Evolutionary conservation across 2,797 vertebrate species (phyloP).

Genomic region (Taenioides sp.): DNA sequence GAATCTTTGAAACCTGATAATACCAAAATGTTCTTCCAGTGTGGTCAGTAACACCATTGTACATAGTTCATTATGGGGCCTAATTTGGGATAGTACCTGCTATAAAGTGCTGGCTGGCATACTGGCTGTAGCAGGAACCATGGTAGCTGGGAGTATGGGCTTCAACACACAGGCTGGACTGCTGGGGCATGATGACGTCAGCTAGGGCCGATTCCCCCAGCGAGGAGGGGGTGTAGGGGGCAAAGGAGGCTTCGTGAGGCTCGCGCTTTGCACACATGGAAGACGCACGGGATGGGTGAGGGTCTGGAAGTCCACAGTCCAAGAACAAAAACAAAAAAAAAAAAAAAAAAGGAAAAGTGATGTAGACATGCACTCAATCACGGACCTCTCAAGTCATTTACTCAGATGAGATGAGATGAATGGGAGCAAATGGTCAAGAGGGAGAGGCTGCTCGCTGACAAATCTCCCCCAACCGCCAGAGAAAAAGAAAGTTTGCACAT

Average conservation of each 20-base stretch:
- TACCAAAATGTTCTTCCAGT: neutral
- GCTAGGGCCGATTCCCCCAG: slow-evolving; percentile 76
- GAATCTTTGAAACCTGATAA: neutral
- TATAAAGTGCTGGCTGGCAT: slow-evolving; percentile 88
- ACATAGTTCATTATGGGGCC: slow-evolving; percentile 12
- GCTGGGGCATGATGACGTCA: slow-evolving; percentile 89
- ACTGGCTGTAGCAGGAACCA: slow-evolving; percentile 85
- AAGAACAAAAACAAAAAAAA: slow-evolving; percentile 37
- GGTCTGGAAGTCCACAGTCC: slow-evolving; percentile 73
- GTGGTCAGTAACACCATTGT: neutral
- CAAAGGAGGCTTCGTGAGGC: slow-evolving; percentile 91
- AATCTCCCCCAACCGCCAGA: slow-evolving; percentile 4
- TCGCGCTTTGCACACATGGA: slow-evolving; percentile 90
- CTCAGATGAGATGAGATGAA: slow-evolving; percentile 44
- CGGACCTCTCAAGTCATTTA: slow-evolving; percentile 48
- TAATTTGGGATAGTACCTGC: slow-evolving; percentile 80
- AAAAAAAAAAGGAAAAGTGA: slow-evolving; percentile 43
- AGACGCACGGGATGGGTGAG: slow-evolving; percentile 84
- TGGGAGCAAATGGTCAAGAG: slow-evolving; percentile 13
- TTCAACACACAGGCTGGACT: slow-evolving; percentile 87
- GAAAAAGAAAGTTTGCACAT: slow-evolving; percentile 19
- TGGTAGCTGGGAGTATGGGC: slow-evolving; percentile 89
- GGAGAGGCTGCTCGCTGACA: slow-evolving; percentile 11
- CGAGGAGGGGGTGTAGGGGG: slow-evolving; percentile 89
- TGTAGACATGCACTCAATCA: slow-evolving; percentile 54